A percentile compares a stretch with the other conserved stretches of the same genome.
These are phyloP conservation scores for Acromyrmex heyeri DNA, from an alignment of 1,140 invertebrate species.

Conservation along the genomic window DNA sequence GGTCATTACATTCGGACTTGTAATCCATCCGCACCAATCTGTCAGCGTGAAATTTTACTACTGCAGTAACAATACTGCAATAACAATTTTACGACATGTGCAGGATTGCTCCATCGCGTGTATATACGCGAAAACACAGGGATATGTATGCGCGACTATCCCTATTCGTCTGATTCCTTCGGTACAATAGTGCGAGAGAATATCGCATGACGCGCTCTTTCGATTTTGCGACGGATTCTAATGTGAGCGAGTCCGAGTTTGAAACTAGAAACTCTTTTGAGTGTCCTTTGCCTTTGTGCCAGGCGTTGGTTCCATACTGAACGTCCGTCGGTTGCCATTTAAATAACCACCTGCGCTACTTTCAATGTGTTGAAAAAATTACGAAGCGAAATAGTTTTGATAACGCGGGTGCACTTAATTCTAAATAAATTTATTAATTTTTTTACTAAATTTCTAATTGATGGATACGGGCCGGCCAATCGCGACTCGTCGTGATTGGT, in stretches of 20 bases:
- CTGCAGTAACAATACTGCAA: conserved; percentile 50
- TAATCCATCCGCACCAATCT: conserved; percentile 65
- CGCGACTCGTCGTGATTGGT: no score
- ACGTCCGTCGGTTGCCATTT: background rate
- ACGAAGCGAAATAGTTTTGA: background rate
- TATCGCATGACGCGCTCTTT: conserved; percentile 48
- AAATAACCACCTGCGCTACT: background rate
- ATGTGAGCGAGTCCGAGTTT: conserved; percentile 27
- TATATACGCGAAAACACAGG: no score
- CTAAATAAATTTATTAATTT: no score
- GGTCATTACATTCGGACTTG: conserved; percentile 41
- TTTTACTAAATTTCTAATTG: no score
- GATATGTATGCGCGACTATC: background rate
- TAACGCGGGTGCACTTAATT: background rate
- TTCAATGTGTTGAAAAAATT: conserved; percentile 2
- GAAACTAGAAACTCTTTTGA: conserved; percentile 64
- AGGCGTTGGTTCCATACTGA: background rate
- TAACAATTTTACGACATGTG: conserved; percentile 52
- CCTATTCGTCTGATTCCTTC: conserved; percentile 38
- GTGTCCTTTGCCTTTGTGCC: conserved; percentile 50
- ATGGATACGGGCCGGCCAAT: no score
- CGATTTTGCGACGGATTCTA: conserved; percentile 56
- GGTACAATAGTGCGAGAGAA: conserved; percentile 34
- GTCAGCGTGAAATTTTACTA: conserved; percentile 30
- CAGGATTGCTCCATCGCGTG: conserved; percentile 32